phyloP scores from a whole-genome alignment of 2,797 vertebrate genomes.

The Mus spretus region DNA sequence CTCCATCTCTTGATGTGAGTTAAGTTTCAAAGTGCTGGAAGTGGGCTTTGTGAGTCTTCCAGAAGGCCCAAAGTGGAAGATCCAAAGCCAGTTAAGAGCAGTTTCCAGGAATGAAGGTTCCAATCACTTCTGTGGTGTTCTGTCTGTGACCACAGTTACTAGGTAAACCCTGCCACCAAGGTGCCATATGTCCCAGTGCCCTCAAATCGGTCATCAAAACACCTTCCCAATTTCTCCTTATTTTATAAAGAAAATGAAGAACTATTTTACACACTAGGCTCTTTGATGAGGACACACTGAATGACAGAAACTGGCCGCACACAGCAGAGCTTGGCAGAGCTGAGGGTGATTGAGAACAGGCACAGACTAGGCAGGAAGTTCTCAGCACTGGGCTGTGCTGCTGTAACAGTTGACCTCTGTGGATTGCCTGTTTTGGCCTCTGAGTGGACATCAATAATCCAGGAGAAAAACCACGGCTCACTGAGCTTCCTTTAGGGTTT shows the following conservation, averaged over 20 bases:
- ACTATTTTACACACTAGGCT: background rate
- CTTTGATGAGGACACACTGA: background rate
- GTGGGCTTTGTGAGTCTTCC: background rate
- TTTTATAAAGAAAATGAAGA: background rate
- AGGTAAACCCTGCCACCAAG: background rate
- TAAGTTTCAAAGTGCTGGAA: background rate
- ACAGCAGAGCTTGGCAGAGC: background rate
- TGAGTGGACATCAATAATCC: background rate
- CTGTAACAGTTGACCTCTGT: background rate
- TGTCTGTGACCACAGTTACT: background rate
- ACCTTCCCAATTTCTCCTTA: background rate
- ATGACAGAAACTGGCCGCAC: background rate
- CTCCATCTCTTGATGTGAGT: background rate
- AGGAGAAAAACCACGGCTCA: background rate
- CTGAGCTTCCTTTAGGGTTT: background rate
- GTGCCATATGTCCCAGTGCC: background rate
- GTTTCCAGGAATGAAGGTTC: background rate
- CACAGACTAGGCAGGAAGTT: background rate
- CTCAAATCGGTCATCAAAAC: slow-evolving; percentile 46
- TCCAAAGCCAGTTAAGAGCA: background rate
- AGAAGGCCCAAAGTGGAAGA: background rate
- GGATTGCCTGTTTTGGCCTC: background rate
- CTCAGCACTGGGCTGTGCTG: background rate
- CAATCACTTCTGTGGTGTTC: background rate
- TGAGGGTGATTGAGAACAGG: rapidly evolving